These are phyloP conservation scores for Odontophorus gujanensis DNA, from an alignment of 2,113 vertebrate genomes.

Conservation along the genomic window DNA sequence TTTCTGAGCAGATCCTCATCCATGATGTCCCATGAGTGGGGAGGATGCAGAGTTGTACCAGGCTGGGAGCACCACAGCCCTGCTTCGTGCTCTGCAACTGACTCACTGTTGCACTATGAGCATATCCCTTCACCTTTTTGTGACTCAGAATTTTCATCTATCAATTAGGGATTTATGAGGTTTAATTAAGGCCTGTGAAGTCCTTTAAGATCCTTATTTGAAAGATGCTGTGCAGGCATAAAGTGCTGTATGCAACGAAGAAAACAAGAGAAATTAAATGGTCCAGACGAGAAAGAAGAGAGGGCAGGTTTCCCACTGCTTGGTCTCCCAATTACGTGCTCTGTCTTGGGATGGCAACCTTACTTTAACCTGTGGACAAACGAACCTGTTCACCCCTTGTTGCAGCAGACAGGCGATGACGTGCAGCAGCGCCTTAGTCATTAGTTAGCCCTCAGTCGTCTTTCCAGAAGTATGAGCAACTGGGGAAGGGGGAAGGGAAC, in stretches of 20 bases:
- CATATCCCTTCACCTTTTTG: constrained; percentile 18
- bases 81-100: constrained; percentile 1
- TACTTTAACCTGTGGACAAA: constrained; percentile 53
- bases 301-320: constrained; percentile 48
- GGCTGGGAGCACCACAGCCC: not conserved
- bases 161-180: constrained; percentile 50
- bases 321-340: constrained; percentile 40
- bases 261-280: constrained; percentile 62
- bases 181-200: constrained; percentile 67
- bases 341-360: constrained; percentile 50
- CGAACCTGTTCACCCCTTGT: constrained; percentile 78
- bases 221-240: constrained; percentile 59
- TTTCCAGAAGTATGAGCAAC: constrained; percentile 79
- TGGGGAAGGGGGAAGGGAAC: constrained; percentile 31
- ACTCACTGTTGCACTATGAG: constrained; percentile 19
- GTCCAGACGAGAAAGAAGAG: constrained; percentile 32
- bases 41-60: not conserved
- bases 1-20: not conserved
- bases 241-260: not conserved
- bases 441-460: constrained; percentile 68
- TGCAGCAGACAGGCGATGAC: constrained; percentile 70
- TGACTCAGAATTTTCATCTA: constrained; percentile 63
- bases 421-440: constrained; percentile 76
- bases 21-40: rapidly evolving
- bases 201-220: constrained; percentile 27